Conservation (phyloP, 2,888 invertebrate species). For the Drosophila subsilvestris region DNA sequence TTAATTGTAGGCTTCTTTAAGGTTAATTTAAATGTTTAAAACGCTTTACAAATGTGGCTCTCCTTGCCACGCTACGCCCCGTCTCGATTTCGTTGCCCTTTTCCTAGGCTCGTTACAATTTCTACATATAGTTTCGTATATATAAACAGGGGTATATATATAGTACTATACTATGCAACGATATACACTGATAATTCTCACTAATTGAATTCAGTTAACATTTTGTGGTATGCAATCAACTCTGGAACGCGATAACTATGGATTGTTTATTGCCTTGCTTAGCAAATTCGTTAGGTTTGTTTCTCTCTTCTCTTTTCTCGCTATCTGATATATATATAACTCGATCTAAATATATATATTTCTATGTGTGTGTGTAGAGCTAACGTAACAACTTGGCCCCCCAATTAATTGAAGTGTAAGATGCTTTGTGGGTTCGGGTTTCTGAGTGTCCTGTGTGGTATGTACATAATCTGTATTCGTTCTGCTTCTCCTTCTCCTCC, state of each 20-base stretch:
- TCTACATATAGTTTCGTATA: constrained; percentile 25
- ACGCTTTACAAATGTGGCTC: constrained; percentile 69
- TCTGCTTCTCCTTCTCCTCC: background rate
- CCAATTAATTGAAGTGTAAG: constrained; percentile 57
- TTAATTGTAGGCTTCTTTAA: constrained; percentile 30
- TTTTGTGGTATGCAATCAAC: constrained; percentile 45
- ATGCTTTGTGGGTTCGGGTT: constrained; percentile 24
- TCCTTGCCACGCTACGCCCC: constrained; percentile 13
- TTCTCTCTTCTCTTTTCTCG: constrained; percentile 32
- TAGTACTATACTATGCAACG: constrained; percentile 25
- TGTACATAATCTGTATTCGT: constrained; percentile 50
- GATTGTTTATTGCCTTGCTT: constrained; percentile 73
- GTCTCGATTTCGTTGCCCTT: constrained; percentile 56
- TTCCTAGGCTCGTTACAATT: constrained; percentile 33
- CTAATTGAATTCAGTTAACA: constrained; percentile 74
- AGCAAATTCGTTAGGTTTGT: constrained; percentile 79
- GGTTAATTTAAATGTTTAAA: constrained; percentile 51
- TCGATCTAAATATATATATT: constrained; percentile 29
- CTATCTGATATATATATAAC: constrained; percentile 24
- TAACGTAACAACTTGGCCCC: constrained; percentile 70
- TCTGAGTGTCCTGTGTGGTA: constrained; percentile 27
- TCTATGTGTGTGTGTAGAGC: constrained; percentile 26
- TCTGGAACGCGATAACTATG: constrained; percentile 57
- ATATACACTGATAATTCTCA: constrained; percentile 53
- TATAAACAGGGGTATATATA: constrained; percentile 42